A percentile compares a stretch with the other conserved stretches of the same genome.
phyloP scores from a whole-genome alignment of 2,888 invertebrate species.

The Liodrosophila aerea region DNA sequence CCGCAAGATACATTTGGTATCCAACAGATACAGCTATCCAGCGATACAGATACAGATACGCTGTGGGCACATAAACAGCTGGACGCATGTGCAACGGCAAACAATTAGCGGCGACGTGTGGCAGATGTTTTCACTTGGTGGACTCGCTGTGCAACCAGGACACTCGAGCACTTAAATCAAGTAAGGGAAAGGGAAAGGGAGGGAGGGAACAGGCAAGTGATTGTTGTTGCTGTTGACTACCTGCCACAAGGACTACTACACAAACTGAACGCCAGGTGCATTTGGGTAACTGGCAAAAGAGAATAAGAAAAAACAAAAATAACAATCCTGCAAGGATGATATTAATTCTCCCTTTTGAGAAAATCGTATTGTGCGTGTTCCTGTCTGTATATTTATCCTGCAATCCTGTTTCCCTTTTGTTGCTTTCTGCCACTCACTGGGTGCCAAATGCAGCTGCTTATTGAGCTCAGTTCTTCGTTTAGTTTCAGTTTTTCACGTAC shows the following conservation, averaged over 20 bases:
- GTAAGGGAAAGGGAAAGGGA: conserved; percentile 12
- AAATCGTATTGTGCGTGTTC: conserved; percentile 53
- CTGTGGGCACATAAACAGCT: conserved; percentile 40
- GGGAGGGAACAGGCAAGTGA: conserved; percentile 26
- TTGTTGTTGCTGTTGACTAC: conserved; percentile 55
- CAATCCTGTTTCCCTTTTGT: conserved; percentile 63
- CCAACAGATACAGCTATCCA: conserved; percentile 23
- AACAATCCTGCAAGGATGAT: conserved; percentile 31
- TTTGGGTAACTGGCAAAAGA: conserved; percentile 35
- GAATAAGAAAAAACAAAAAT: conserved; percentile 5
- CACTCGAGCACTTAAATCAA: conserved; percentile 54
- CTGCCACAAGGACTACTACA: conserved; percentile 55
- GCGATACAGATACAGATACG: conserved; percentile 7
- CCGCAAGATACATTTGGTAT: conserved; percentile 17
- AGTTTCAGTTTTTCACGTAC: conserved; percentile 3
- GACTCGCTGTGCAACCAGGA: conserved; percentile 55
- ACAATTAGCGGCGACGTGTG: conserved; percentile 70
- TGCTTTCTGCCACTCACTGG: conserved; percentile 19
- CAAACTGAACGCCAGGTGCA: conserved; percentile 62
- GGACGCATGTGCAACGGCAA: conserved; percentile 66
- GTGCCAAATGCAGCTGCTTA: conserved; percentile 68
- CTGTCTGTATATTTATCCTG: conserved; percentile 47
- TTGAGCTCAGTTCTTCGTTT: conserved; percentile 17
- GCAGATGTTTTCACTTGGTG: conserved; percentile 66
- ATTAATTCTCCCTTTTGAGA: conserved; percentile 30